phyloP scores from a whole-genome alignment of 2,888 invertebrate genomes.

The Cephonodes hylas region DNA sequence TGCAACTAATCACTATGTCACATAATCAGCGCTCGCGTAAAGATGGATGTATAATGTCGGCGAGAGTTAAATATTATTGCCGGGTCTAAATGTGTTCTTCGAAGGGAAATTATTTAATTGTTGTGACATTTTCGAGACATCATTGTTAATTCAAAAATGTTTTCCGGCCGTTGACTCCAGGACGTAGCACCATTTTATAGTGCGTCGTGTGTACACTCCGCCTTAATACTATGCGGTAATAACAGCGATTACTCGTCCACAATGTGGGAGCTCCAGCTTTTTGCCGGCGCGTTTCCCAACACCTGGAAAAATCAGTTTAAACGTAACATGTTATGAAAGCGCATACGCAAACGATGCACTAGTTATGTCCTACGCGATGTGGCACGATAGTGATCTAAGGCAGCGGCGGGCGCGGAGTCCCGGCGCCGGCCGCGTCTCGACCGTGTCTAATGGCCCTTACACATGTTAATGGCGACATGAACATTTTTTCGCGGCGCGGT shows the following conservation, averaged over 20 bases:
- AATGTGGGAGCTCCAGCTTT: slow-evolving; percentile 73
- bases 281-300: slow-evolving; percentile 68
- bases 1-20: slow-evolving; percentile 54
- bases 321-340: slow-evolving; percentile 79
- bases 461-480: slow-evolving; percentile 45
- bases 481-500: slow-evolving; percentile 27
- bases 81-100: too few relatives aligned
- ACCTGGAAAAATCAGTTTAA: slow-evolving; percentile 68
- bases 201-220: slow-evolving; percentile 36
- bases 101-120: background rate
- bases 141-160: background rate
- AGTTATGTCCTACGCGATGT: slow-evolving; percentile 58
- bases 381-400: slow-evolving; percentile 51
- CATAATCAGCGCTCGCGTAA: slow-evolving; percentile 44
- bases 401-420: slow-evolving; percentile 10
- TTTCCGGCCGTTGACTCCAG: background rate
- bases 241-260: slow-evolving; percentile 63
- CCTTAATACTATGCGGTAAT: slow-evolving; percentile 44
- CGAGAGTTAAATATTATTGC: too few relatives aligned
- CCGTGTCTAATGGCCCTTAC: slow-evolving; percentile 32
- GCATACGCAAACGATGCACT: slow-evolving; percentile 63
- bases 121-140: background rate
- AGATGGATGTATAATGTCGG: background rate
- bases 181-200: background rate
- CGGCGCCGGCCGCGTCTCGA: slow-evolving; percentile 14